Evolutionary conservation across 2,113 vertebrate species (phyloP).

Genomic region (Cranoglanis bouderius): DNA sequence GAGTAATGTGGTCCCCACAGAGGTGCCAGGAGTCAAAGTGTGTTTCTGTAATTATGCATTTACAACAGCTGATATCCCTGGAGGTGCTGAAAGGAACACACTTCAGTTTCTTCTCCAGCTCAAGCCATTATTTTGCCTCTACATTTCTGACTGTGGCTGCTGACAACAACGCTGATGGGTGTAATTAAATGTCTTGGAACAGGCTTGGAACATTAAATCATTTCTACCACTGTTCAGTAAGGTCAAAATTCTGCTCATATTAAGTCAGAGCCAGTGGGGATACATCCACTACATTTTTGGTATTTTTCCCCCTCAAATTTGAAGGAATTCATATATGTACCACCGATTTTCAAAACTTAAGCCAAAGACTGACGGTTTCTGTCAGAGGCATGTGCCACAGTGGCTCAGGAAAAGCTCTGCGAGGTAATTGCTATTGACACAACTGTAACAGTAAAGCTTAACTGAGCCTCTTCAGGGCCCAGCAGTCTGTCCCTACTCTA

Average conservation of each 20-base stretch:
- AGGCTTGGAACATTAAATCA: not conserved
- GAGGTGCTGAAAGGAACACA: slow-evolving; percentile 63
- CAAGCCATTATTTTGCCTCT: not conserved
- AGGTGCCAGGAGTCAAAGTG: slow-evolving; percentile 67
- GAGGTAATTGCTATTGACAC: slow-evolving; percentile 74
- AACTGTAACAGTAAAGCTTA: slow-evolving; percentile 63
- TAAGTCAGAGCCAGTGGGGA: not conserved
- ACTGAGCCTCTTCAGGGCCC: slow-evolving; percentile 54
- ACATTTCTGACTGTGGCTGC: not conserved
- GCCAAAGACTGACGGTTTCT: slow-evolving; percentile 4
- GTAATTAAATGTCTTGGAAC: slow-evolving; percentile 18
- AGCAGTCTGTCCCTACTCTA: slow-evolving; percentile 28
- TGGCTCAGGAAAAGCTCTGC: slow-evolving; percentile 63
- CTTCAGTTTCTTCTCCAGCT: slow-evolving; percentile 42
- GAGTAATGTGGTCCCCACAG: slow-evolving; percentile 67
- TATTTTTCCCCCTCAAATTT: not conserved
- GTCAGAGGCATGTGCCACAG: slow-evolving; percentile 49
- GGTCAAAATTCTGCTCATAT: not conserved
- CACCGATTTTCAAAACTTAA: not conserved
- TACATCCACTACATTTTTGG: not conserved
- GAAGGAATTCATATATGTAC: slow-evolving; percentile 13
- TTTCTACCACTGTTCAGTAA: slow-evolving; percentile 16
- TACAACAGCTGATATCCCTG: slow-evolving; percentile 61
- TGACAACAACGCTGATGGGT: slow-evolving; percentile 15
- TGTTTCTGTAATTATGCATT: slow-evolving; percentile 77